Evolutionary conservation across 2,797 vertebrate species (phyloP), one percentile per base, ranked within the genome.

Genomic region (Smutsia temminckii): DNA sequence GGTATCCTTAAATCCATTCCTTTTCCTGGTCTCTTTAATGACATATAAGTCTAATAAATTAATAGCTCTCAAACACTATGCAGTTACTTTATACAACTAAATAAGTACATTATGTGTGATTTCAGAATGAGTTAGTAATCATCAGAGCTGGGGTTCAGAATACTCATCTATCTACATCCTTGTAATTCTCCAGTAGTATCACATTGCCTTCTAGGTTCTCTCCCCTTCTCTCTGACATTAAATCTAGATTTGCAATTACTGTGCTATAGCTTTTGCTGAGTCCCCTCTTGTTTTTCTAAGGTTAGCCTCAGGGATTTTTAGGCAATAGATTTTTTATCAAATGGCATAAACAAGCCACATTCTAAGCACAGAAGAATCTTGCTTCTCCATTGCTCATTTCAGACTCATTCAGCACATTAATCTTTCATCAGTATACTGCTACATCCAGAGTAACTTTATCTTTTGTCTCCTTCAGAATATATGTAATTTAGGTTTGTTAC

Each of bases 11-110:
- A 85, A 81, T 95, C 34, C 32, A 6, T 89, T 89, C 21, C 25
- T 63, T 94, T 93, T 79, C 17, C 29, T 85, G 37, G 32, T 79
- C 16, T 75, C 63, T 37, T 53, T 69, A 83, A 34, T 51, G 71
- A 27, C 71, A 71, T 64, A 32, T 57, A 93, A 89, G 23, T 78
- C 51, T 89, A 81, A n/a, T 29, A 90, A 93, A 95, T 27, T 86
- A 85, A 74, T 77, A 51, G 27, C 46, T 92, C 80, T 29, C 32
- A 75, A 69, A 51, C 23, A 84, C 8, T 0, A 13, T 46, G 16
- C 23, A 42, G 2, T 83, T 77, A 63, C 32, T 69, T 89, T 57
- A 66, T 51, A 34, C 21, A 61, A 53, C 69, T 88, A 25, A 8
- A 53, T 85, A 66, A 68, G 8, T 84, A 72, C 6, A 78, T 83